phyloP scores from a whole-genome alignment of 2,113 vertebrate species.

The Melanerpes formicivorus region DNA sequence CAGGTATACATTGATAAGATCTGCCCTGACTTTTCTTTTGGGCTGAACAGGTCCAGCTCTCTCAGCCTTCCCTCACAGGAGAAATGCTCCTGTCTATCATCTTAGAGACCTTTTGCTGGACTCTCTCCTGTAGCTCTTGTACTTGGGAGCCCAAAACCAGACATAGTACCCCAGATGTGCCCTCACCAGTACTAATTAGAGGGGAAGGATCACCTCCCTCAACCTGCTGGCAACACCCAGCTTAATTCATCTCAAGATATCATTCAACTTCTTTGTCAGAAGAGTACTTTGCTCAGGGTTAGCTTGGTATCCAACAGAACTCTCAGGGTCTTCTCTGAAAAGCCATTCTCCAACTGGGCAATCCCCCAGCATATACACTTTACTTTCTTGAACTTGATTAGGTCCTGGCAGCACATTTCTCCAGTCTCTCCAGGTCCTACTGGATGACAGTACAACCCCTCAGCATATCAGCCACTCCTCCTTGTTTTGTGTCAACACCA shows the following conservation, averaged over 20 bases:
- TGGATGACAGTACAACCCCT: background rate
- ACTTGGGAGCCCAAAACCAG: background rate
- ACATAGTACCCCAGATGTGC: background rate
- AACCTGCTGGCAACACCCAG: background rate
- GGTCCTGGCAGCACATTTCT: background rate
- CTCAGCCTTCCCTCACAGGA: background rate
- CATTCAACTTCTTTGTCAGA: fast-evolving
- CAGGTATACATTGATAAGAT: background rate
- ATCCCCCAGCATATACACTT: fast-evolving
- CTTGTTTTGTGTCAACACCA: background rate
- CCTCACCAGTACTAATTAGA: background rate
- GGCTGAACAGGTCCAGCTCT: background rate
- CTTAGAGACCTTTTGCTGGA: background rate
- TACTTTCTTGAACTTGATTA: background rate
- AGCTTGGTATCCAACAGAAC: background rate
- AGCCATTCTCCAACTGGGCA: background rate
- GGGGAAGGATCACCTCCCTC: background rate
- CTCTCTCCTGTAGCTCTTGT: background rate
- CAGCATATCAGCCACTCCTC: background rate
- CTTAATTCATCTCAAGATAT: background rate
- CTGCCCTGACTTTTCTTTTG: background rate
- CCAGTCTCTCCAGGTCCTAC: background rate
- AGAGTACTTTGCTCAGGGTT: fast-evolving
- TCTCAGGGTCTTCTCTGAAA: background rate
- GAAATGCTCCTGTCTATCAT: background rate